Conservation (phyloP, 2,797 vertebrate genomes). For the Alosa sapidissima region DNA sequence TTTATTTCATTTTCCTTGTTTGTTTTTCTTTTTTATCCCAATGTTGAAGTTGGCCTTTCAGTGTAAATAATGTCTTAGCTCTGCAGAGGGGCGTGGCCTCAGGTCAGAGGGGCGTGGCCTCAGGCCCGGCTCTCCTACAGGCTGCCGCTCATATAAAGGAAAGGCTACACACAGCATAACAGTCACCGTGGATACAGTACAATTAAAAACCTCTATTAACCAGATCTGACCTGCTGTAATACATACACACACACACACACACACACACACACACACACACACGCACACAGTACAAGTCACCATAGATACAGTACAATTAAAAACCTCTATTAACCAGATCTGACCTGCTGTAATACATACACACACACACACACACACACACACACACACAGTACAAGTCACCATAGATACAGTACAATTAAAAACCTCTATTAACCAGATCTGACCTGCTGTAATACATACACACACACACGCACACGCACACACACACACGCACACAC, state of each 20-base stretch:
- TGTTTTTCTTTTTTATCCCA: constrained; percentile 20
- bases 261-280: not conserved
- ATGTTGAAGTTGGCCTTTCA: constrained; percentile 63
- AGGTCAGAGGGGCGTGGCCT: constrained; percentile 51
- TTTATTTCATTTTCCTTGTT: constrained; percentile 73
- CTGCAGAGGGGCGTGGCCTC: constrained; percentile 51
- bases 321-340: too few species aligned
- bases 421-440: too few species aligned
- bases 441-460: too few species aligned
- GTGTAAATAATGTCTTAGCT: constrained; percentile 80
- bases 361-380: not conserved
- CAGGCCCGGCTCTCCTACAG: not conserved
- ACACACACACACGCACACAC: too few species aligned
- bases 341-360: not conserved
- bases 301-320: too few species aligned
- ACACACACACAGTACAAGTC: too few species aligned
- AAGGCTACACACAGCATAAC: constrained; percentile 66
- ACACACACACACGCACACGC: too few species aligned
- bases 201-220: constrained; percentile 67
- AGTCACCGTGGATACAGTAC: constrained; percentile 73
- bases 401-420: too few species aligned
- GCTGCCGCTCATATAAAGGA: constrained; percentile 58
- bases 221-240: not conserved
- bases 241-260: not conserved
- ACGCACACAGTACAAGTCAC: not conserved